These are phyloP conservation scores for Alauda arvensis DNA, from an alignment of 2,797 vertebrate species.

Conservation along the genomic window DNA sequence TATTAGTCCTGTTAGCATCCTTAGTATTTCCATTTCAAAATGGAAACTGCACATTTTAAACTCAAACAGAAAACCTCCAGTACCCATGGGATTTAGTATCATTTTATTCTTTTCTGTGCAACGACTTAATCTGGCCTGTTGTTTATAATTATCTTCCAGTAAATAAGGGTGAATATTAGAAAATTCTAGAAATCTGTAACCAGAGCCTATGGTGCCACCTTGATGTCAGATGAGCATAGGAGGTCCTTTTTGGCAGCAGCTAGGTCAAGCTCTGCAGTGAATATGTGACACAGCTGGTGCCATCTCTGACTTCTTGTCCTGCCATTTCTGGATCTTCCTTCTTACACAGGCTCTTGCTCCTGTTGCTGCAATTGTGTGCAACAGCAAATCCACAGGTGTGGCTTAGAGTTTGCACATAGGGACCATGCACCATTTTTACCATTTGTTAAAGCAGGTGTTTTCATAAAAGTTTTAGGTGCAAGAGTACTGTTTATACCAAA, in stretches of 20 bases:
- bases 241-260: neutral
- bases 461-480: neutral
- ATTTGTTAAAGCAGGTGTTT: neutral
- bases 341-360: accelerated
- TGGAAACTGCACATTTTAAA: neutral
- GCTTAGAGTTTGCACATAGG: neutral
- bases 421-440: neutral
- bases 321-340: neutral
- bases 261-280: neutral
- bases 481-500: neutral
- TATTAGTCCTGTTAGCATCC: neutral
- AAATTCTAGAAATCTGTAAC: neutral
- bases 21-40: neutral
- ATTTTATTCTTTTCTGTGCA: neutral
- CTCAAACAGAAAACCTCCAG: neutral
- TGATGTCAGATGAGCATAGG: neutral
- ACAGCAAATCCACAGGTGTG: neutral
- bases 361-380: neutral
- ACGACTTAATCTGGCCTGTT: neutral
- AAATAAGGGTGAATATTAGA: neutral
- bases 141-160: neutral
- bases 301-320: neutral
- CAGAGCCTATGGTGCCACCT: neutral
- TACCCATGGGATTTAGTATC: neutral
- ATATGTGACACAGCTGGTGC: neutral